Evolutionary conservation across 2,797 vertebrate species (phyloP).

Genomic region (Vireo griseus): DNA sequence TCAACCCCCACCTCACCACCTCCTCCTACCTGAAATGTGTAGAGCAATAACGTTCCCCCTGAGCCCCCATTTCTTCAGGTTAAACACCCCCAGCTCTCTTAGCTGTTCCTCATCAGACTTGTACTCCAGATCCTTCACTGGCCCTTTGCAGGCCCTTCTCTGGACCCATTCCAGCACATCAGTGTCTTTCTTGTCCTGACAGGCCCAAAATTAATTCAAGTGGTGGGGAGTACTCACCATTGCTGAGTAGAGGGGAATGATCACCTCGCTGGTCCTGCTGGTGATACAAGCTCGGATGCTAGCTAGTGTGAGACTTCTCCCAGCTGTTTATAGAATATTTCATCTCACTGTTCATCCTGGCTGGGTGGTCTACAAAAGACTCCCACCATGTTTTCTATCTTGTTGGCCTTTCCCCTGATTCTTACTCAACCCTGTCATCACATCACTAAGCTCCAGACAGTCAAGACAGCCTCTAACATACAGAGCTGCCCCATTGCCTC

Average conservation of each 20-base stretch:
- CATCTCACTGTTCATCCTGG: background rate
- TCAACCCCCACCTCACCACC: background rate
- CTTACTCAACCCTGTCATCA: background rate
- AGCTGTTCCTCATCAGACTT: background rate
- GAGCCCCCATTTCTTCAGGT: background rate
- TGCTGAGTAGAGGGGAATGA: background rate
- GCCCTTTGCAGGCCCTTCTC: background rate
- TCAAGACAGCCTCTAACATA: background rate
- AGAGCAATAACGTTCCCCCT: fast-evolving
- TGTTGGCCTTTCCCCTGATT: background rate
- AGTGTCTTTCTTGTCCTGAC: background rate
- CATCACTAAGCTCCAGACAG: background rate
- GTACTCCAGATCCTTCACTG: background rate
- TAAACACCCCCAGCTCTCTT: background rate
- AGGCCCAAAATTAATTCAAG: background rate
- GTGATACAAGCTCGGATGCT: background rate
- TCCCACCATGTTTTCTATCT: background rate
- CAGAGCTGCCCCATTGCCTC: background rate
- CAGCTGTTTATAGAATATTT: background rate
- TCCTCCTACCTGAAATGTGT: background rate
- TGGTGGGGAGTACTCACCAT: background rate
- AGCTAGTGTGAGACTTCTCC: background rate
- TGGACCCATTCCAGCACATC: background rate
- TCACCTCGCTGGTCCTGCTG: background rate
- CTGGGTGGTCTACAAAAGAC: background rate